These are phyloP conservation scores for Acanthoscelides obtectus DNA, from an alignment of 2,888 invertebrate species.

Conservation along the genomic window DNA sequence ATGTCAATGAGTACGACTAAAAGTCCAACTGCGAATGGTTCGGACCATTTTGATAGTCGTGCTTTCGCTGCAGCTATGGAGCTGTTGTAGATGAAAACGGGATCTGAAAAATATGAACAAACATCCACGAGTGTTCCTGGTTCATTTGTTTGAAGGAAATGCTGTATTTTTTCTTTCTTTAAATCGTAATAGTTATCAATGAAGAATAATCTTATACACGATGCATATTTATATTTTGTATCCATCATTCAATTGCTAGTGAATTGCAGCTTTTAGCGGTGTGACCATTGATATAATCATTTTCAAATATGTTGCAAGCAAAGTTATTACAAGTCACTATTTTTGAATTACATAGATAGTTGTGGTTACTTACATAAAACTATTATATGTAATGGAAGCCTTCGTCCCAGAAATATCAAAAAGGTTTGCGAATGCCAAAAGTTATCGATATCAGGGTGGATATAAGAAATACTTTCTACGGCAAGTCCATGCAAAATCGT, in stretches of 20 bases:
- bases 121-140: not conserved
- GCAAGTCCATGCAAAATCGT: constrained; percentile 68
- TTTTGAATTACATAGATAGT: too few relatives aligned
- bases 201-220: too few relatives aligned
- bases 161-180: too few relatives aligned
- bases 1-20: constrained; percentile 68
- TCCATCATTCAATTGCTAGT: too few relatives aligned
- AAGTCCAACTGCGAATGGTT: constrained; percentile 66
- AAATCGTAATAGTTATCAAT: too few relatives aligned
- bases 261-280: too few relatives aligned
- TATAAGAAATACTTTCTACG: constrained; percentile 67
- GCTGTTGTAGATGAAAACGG: constrained; percentile 59
- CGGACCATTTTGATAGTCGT: constrained; percentile 54
- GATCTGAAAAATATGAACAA: constrained; percentile 41
- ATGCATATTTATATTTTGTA: too few relatives aligned
- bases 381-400: constrained; percentile 70
- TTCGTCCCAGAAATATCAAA: constrained; percentile 64
- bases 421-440: constrained; percentile 81
- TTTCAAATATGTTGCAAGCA: too few relatives aligned
- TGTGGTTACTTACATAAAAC: constrained; percentile 56
- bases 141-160: not conserved
- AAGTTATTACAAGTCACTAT: too few relatives aligned
- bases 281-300: too few relatives aligned
- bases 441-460: constrained; percentile 70
- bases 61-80: constrained; percentile 55